A percentile compares a stretch with the other conserved stretches of the same genome.
These are phyloP conservation scores for Laterallus jamaicensis DNA, from an alignment of 2,113 vertebrate genomes.

Conservation along the genomic window DNA sequence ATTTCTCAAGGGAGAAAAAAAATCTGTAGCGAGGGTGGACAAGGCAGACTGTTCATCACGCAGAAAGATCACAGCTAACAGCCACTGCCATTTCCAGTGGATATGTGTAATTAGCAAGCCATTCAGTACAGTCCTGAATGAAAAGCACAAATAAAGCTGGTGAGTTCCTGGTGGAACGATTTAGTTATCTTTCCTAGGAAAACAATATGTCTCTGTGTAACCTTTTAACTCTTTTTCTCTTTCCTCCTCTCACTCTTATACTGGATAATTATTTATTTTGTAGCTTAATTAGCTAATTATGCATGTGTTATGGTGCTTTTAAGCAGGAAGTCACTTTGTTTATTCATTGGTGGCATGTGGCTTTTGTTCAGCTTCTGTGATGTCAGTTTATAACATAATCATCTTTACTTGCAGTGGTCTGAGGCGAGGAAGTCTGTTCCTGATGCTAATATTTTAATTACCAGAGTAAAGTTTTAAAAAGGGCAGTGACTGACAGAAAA, in stretches of 20 bases:
- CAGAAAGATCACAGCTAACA: neutral
- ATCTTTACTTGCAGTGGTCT: neutral
- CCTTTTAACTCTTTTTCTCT: conserved; percentile 41
- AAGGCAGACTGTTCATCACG: neutral
- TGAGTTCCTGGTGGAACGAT: neutral
- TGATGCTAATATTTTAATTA: conserved; percentile 29
- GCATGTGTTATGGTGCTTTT: conserved; percentile 50
- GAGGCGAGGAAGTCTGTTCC: conserved; percentile 3
- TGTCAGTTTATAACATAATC: conserved; percentile 50
- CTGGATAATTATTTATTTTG: conserved; percentile 72
- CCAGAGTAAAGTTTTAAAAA: conserved; percentile 1
- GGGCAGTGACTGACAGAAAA: neutral
- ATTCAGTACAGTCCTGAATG: neutral
- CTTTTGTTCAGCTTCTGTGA: conserved; percentile 44
- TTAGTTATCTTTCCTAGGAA: conserved; percentile 34
- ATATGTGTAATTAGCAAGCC: neutral
- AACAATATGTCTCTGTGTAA: conserved; percentile 6
- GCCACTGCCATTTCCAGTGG: neutral
- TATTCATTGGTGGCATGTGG: conserved; percentile 47
- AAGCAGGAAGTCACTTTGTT: conserved; percentile 64
- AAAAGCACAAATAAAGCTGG: conserved; percentile 14
- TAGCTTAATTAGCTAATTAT: conserved; percentile 73
- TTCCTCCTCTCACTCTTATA: conserved; percentile 33
- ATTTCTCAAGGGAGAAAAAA: neutral
- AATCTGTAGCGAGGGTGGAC: neutral